Evolutionary conservation across 2,113 vertebrate genomes (phyloP), one percentile per base, ranked within the genome.

Genomic region (Cinclus cinclus): DNA sequence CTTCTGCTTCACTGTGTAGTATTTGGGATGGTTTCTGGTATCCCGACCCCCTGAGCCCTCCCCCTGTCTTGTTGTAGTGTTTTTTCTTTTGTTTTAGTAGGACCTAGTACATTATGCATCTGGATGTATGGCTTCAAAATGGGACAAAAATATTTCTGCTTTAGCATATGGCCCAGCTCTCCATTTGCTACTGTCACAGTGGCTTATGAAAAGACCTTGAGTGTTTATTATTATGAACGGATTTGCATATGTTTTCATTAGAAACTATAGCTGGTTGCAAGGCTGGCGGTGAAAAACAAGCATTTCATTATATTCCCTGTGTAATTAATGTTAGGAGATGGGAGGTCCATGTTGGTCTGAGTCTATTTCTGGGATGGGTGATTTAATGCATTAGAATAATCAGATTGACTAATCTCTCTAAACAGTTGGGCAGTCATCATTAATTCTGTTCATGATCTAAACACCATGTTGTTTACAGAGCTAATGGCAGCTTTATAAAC

Each of bases 351-450:
- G 30, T 62, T 80, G 46, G 27, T 49, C 15, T 25, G 35, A 52
- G 39, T 52, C 74, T 87, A 8, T 91, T 95, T 91, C 55, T 94
- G 78, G 74, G n/a, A 24, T n/a, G 70, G 46, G 42, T 77, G 87
- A 44, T 85, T 71, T 65, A 83, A 55, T 1, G 10, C 50, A 69
- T 89, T 91, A 92, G 70, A 83, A 73, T 92, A 96, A 94, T 91
- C 74, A 83, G 91, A 89, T 95, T 82, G 41, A 68, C 81, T 78
- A 75, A 50, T 15, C 22, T 67, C n/a, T 70, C 49, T 87, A 37
- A 84, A 56, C 39, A 69, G 63, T 83, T 4, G 7, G 25, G 47
- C 28, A 88, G 64, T 93, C 63, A 35, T 87, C 9, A 2, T 92
- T 89, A 78, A 89, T 89, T 89, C 78, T 17, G 0, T 60, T 69